Evolutionary conservation across 1,140 invertebrate genomes (phyloP), one percentile per base, ranked within the genome.

Genomic region (Drosophila prosaltans): DNA sequence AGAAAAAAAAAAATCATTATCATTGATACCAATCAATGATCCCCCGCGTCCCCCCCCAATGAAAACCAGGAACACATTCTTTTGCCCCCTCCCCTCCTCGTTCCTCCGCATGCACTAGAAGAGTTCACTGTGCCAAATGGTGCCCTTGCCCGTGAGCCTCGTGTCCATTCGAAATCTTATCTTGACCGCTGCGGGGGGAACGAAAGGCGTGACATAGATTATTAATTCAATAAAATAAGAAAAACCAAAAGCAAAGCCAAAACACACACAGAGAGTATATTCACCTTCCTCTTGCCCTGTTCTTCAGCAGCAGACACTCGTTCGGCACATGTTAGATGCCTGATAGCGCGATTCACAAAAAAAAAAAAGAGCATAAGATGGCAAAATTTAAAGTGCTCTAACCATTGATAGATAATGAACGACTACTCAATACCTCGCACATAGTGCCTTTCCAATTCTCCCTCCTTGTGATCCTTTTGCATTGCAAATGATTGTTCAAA

Each of bases 291-390:
- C 60, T 64, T 69, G 43, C 36, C 83, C 36, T 41, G 68, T 72
- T 28, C 83, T 67, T 65, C 79, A 71, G 71, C 45, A 30, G 32
- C 57, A 88, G 84, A 88, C 84, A 88, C 71, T 88, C 84, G 66
- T 40, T 57, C 41, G 64, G 39, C 84, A 71, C 84, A 84, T 88
- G 83, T 63, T 89, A 72, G 68, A 83, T 70, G 84, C 69, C 84
- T 88, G 84, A 89, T 84, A 78, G 72, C 48, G 72, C 48, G 40
- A 75, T 45, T 61, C 21, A 60, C 48, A 65, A 78, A 48, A 80
- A 55, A 43, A 65, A 66, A 61, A 30, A 30, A 30, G 4, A 54
- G 36, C 8, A 32, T 36, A 51, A 55, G 55, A 26, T 11, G 64
- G 72, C 54, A 41, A 16, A 41, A 16, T 5, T 41, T 32, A 68